Base-by-base conservation (phyloP, 2,797 vertebrate genomes). In the Simalia tracyae region DNA sequence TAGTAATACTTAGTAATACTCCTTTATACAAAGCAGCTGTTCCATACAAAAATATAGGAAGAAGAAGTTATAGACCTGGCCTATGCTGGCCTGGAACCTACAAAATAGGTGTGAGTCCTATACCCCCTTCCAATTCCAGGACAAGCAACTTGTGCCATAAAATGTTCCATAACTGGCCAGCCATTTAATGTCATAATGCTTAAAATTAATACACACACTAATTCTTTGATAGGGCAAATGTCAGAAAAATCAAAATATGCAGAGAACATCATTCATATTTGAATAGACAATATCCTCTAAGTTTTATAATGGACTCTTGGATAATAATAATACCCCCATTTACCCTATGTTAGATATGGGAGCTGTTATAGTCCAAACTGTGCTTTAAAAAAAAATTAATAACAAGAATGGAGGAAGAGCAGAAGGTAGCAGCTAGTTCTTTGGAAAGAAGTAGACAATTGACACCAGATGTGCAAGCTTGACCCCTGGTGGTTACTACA, bases 381-480 rank as follows among this genome's bases (percentile, higher is more conserved):
- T 87, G 57, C 10, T 66, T 56, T 87, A n/a, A 36, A 81, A 76
- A 26, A 61, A 92, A 54, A 31, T 76, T 92, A 31, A 22, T 42
- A 54, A 57, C 8, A 86, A 42, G 12, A 26, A 28, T 87, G 12
- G 64, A 86, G 17, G 72, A 61, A 61, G 24, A 19, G 26, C 1
- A 76, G 57, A 57, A 54, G 81, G 26, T 63, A 28, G 36, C 42
- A 1, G 4, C 24, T 46, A 84, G 1, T 0, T 84, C 61, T 87
- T 17, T 84, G 17, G 28, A 50, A 46, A 60, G 63, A 31, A 64
- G 26, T 12, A 0, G 1, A 84, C n/a, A 92, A 26, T 57, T 88
- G 85, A 86, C 36, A 89, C 56, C 91, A 92, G 87, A 76, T 86
- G 91, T 92, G 87, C 36, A 93, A 28, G 85, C 86, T 76, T 89